phyloP scores from a whole-genome alignment of 2,888 invertebrate species.

The Sphinx pinastri region DNA sequence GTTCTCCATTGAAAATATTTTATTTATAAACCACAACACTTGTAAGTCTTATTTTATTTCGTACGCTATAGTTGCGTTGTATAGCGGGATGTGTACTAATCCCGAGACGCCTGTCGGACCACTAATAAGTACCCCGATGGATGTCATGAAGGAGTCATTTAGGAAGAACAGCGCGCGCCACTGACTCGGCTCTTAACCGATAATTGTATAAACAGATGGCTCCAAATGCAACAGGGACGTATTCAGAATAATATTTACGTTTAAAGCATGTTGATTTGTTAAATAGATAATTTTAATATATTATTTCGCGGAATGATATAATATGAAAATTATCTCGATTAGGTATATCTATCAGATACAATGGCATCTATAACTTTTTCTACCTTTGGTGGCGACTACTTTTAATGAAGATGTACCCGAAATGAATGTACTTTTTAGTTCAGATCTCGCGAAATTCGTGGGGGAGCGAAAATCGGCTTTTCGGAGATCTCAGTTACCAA shows the following conservation, averaged over 20 bases:
- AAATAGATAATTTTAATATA: background rate
- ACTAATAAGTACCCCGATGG: conserved; percentile 75
- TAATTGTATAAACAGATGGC: conserved; percentile 84
- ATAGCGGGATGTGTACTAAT: conserved; percentile 67
- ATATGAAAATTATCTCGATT: too few species aligned
- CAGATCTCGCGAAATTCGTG: too few species aligned
- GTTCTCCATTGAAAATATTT: conserved; percentile 58
- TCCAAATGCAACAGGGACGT: conserved; percentile 60
- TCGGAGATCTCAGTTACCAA: too few species aligned
- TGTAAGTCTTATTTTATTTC: background rate
- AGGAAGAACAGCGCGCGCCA: conserved; percentile 82
- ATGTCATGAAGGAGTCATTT: conserved; percentile 81
- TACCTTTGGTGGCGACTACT: too few species aligned
- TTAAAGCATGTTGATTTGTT: too few species aligned
- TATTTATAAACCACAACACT: background rate
- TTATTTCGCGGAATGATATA: too few species aligned
- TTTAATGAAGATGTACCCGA: too few species aligned
- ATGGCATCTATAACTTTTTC: too few species aligned
- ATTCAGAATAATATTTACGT: conserved; percentile 33
- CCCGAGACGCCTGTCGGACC: conserved; percentile 57
- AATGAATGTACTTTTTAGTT: too few species aligned
- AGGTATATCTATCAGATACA: too few species aligned
- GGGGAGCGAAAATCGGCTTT: too few species aligned
- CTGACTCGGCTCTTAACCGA: conserved; percentile 76
- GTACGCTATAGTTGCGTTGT: conserved; percentile 32